A percentile compares a stretch with the other conserved stretches of the same genome.
Evolutionary conservation across 2,113 vertebrate species (phyloP).

Genomic region (Pao palembangensis): DNA sequence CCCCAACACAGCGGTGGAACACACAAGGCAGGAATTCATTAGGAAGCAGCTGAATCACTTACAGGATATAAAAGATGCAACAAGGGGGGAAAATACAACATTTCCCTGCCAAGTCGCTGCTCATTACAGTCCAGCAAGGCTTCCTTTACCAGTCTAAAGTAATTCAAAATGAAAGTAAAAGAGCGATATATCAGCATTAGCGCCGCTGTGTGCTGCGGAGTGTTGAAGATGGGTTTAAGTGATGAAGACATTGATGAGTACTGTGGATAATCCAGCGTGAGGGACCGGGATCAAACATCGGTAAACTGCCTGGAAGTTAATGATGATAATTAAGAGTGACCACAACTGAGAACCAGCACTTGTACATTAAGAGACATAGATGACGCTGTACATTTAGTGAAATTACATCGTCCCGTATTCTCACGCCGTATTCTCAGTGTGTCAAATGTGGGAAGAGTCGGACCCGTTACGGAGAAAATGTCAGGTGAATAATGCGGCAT

Average conservation of each 20-base stretch:
- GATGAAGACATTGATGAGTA: conserved; percentile 10
- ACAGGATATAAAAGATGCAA: conserved; percentile 43
- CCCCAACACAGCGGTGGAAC: conserved; percentile 25
- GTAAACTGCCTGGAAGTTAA: background rate
- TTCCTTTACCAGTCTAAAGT: conserved; percentile 28
- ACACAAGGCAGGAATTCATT: conserved; percentile 49
- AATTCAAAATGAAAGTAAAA: conserved; percentile 42
- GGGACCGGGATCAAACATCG: conserved; percentile 8
- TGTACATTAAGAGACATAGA: too few relatives aligned
- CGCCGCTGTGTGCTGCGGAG: background rate
- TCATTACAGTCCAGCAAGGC: conserved; percentile 52
- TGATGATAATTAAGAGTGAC: too few relatives aligned
- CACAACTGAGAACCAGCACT: too few relatives aligned
- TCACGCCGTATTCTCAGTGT: background rate
- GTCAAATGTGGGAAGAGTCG: background rate
- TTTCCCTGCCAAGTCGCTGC: conserved; percentile 34
- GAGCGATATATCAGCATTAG: background rate
- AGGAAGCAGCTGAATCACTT: conserved; percentile 50
- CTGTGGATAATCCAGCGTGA: conserved; percentile 6
- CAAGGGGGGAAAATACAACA: conserved; percentile 7
- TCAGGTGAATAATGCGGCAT: background rate
- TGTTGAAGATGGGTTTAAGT: conserved; percentile 3
- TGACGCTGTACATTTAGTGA: background rate
- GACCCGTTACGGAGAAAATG: background rate
- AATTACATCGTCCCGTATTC: background rate